phyloP scores from a whole-genome alignment of 2,797 vertebrate genomes.

The Poeciliopsis infans region DNA sequence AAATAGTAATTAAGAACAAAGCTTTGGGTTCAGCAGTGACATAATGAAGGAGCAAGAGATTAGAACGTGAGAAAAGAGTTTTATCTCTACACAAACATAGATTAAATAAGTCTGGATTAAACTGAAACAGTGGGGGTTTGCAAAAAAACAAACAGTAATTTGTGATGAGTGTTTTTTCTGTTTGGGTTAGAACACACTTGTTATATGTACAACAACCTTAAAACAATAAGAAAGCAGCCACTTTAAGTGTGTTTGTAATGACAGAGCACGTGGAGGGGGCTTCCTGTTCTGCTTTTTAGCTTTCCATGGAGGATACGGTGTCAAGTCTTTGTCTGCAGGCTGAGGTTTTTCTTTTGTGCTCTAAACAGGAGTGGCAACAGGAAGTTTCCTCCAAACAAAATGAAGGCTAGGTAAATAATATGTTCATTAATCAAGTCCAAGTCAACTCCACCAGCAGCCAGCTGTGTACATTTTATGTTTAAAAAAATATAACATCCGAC shows the following conservation, averaged over 20 bases:
- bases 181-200: background rate
- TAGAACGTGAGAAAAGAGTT: constrained; percentile 31
- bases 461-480: too few relatives aligned
- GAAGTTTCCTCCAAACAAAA: constrained; percentile 51
- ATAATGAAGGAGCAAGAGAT: constrained; percentile 35
- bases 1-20: constrained; percentile 30
- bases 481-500: too few relatives aligned
- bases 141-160: constrained; percentile 16
- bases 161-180: background rate
- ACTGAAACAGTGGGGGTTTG: constrained; percentile 19
- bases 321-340: constrained; percentile 34
- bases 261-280: background rate
- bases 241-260: background rate
- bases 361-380: constrained; percentile 58
- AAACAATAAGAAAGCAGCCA: background rate
- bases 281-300: constrained; percentile 40
- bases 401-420: constrained; percentile 61
- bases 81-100: constrained; percentile 22
- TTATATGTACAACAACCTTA: background rate
- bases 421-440: constrained; percentile 37
- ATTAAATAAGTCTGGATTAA: constrained; percentile 27
- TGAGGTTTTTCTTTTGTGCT: constrained; percentile 47
- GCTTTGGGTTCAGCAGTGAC: background rate
- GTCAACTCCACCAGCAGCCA: constrained; percentile 4
- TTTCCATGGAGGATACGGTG: constrained; percentile 37